A percentile compares a stretch with the other conserved stretches of the same genome.
These are phyloP conservation scores for Zosterops pallidus DNA, from an alignment of 2,113 vertebrate genomes.

Conservation along the genomic window DNA sequence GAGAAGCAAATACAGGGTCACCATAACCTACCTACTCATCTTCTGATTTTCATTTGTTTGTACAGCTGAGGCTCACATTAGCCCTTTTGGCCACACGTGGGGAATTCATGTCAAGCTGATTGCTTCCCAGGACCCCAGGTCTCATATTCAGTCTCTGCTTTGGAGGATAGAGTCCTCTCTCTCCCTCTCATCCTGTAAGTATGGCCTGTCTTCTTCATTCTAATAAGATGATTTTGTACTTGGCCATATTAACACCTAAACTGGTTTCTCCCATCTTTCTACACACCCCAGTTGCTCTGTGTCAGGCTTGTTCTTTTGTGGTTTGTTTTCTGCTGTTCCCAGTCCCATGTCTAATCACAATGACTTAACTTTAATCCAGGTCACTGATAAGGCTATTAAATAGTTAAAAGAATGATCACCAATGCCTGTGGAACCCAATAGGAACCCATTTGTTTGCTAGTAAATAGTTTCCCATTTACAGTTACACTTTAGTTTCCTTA, in stretches of 20 bases:
- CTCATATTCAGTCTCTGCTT: conserved; percentile 44
- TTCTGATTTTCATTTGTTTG: conserved; percentile 52
- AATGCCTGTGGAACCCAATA: background rate
- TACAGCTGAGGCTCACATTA: conserved; percentile 29
- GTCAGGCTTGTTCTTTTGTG: background rate
- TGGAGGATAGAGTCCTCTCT: conserved; percentile 66
- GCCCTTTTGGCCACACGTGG: conserved; percentile 36
- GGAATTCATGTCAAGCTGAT: conserved; percentile 54
- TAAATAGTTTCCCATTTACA: background rate
- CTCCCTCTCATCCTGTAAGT: conserved; percentile 64
- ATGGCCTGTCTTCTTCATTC: background rate
- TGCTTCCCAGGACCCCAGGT: conserved; percentile 6
- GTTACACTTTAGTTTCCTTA: background rate
- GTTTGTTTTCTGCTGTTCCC: background rate
- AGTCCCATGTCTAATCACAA: background rate
- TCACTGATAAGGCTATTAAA: background rate
- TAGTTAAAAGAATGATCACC: background rate
- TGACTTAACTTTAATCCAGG: background rate
- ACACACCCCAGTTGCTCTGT: background rate
- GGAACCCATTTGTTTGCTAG: background rate
- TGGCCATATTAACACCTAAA: background rate
- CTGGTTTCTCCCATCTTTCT: background rate
- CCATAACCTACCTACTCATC: conserved; percentile 23
- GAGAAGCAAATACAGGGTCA: background rate
- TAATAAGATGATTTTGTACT: background rate